Conservation (phyloP, 2,888 invertebrate genomes). For the Pegoplata infirma region DNA sequence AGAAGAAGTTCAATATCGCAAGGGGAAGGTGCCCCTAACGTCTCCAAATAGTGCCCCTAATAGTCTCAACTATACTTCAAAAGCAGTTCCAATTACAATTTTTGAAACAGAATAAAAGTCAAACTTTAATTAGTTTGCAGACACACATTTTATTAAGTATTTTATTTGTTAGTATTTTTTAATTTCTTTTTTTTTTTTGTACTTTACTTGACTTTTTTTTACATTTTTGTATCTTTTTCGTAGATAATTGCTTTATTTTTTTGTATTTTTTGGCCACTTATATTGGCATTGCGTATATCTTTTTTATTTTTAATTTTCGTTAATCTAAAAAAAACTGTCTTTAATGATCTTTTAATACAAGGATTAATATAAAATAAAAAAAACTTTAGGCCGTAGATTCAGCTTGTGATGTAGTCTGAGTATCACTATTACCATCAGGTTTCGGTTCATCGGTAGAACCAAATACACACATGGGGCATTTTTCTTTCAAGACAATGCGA, state of each 20-base stretch:
- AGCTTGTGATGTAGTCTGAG: constrained; percentile 63
- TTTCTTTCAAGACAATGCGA: constrained; percentile 80
- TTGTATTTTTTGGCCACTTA: constrained; percentile 57
- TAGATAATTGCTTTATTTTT: constrained; percentile 59
- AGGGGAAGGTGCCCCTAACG: no score
- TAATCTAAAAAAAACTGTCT: background rate
- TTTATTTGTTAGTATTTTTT: no score
- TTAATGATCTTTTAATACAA: background rate
- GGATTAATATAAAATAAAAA: background rate
- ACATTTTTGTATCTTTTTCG: constrained; percentile 53
- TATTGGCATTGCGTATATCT: constrained; percentile 43
- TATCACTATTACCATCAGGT: constrained; percentile 62
- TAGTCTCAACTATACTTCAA: no score
- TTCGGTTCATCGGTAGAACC: constrained; percentile 67
- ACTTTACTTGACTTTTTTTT: constrained; percentile 28
- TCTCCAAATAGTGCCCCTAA: no score
- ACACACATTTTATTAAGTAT: no score
- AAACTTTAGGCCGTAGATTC: constrained; percentile 65
- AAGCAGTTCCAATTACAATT: no score
- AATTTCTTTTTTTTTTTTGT: constrained; percentile 26
- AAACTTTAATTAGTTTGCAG: no score
- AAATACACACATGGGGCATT: constrained; percentile 79
- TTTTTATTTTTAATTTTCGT: constrained; percentile 5
- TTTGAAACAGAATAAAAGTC: no score
- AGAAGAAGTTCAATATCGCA: no score